Conservation (phyloP, 2,888 invertebrate species). For the Hypselothyrea guttata region DNA sequence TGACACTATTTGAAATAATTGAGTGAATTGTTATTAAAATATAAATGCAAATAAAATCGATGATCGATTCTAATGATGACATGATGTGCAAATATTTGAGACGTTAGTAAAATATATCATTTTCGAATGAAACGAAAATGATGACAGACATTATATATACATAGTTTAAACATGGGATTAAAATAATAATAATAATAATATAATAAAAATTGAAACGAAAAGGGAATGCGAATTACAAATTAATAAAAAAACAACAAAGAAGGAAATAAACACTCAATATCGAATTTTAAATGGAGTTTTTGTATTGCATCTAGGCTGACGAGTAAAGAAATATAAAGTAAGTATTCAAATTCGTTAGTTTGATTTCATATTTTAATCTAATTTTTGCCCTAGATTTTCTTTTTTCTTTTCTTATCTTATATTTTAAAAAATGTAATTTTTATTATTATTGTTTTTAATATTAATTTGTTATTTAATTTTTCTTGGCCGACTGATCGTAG, state of each 20-base stretch:
- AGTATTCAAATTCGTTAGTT: background rate
- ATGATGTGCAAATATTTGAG: conserved; percentile 51
- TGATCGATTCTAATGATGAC: background rate
- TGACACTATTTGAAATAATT: conserved; percentile 73
- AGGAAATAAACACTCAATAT: conserved; percentile 54
- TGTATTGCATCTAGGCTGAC: background rate
- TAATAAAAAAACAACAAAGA: conserved; percentile 38
- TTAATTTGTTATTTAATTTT: no score
- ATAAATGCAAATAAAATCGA: conserved; percentile 66
- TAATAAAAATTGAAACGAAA: conserved; percentile 53
- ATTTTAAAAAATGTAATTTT: no score
- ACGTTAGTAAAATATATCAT: conserved; percentile 69
- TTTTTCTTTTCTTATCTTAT: no score
- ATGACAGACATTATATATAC: conserved; percentile 64
- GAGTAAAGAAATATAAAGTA: background rate
- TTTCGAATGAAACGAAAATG: conserved; percentile 67
- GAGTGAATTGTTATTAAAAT: conserved; percentile 76
- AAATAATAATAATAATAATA: conserved; percentile 33
- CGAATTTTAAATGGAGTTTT: conserved; percentile 42
- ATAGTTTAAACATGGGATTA: conserved; percentile 75
- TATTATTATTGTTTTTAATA: no score
- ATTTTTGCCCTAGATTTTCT: no score
- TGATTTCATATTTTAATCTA: no score
- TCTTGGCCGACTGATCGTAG: no score
- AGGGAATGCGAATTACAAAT: conserved; percentile 59